These are phyloP conservation scores for Zele albiditarsus DNA, from an alignment of 2,888 invertebrate species.

Conservation along the genomic window DNA sequence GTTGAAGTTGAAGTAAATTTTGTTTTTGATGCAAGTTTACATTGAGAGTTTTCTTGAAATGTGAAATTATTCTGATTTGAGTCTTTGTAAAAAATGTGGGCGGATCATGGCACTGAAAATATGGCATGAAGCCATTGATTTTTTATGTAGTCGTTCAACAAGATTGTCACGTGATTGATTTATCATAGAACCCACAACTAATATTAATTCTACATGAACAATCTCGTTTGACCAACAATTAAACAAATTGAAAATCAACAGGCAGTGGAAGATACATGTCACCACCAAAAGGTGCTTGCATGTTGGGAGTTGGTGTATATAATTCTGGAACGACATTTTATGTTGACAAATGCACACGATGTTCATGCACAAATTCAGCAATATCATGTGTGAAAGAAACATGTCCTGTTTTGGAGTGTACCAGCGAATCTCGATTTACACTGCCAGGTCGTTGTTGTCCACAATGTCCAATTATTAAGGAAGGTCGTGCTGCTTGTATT, in stretches of 20 bases:
- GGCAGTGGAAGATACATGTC: constrained; percentile 73
- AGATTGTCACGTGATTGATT: no score
- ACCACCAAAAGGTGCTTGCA: constrained; percentile 77
- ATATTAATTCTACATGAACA: no score
- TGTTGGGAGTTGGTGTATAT: constrained; percentile 82
- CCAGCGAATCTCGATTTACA: constrained; percentile 80
- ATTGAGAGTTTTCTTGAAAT: no score
- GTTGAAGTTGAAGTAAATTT: no score
- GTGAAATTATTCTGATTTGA: no score
- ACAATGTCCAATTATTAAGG: constrained; percentile 82
- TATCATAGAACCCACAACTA: no score
- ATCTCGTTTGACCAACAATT: no score
- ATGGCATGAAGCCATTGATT: no score
- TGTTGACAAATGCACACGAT: constrained; percentile 88
- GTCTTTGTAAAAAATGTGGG: no score
- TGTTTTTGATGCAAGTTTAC: no score
- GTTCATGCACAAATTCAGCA: constrained; percentile 87
- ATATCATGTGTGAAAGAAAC: constrained; percentile 86
- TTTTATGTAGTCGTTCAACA: no score
- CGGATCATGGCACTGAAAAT: no score
- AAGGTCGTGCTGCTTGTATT: constrained; percentile 81
- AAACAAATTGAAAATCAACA: constrained; percentile 50
- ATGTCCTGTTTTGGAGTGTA: constrained; percentile 93
- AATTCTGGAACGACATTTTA: constrained; percentile 78
- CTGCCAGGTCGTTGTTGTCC: constrained; percentile 84